These are phyloP conservation scores for Podargus strigoides DNA, from an alignment of 2,797 vertebrate genomes.

Conservation along the genomic window DNA sequence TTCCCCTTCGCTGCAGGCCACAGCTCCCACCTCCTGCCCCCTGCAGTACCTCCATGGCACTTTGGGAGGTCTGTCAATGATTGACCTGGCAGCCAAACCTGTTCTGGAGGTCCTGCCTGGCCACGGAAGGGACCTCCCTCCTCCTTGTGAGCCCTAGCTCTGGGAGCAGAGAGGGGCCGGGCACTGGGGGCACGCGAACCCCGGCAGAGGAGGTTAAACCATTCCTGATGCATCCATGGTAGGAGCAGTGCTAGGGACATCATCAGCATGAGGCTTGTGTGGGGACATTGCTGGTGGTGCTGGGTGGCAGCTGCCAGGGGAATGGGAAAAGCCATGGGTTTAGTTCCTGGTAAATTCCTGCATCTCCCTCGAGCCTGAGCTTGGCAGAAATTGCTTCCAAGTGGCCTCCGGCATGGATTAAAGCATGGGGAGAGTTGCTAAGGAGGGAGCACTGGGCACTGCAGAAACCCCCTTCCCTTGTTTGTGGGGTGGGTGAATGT, in stretches of 20 bases:
- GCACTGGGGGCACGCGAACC: rapidly evolving
- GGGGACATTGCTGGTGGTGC: background rate
- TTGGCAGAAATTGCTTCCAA: background rate
- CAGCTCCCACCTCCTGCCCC: background rate
- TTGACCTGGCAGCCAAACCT: conserved; percentile 41
- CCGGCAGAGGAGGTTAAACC: background rate
- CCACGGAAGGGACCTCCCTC: background rate
- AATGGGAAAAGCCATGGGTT: rapidly evolving
- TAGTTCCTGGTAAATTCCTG: background rate
- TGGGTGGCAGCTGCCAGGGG: background rate
- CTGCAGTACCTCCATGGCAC: rapidly evolving
- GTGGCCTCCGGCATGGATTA: background rate
- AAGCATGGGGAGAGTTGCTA: background rate
- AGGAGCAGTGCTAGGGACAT: background rate
- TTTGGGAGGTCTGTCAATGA: conserved; percentile 25
- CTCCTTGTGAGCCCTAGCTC: rapidly evolving
- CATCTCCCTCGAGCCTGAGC: background rate
- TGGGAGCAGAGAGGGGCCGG: background rate
- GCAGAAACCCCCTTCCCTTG: background rate
- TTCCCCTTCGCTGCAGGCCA: background rate
- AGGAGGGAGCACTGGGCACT: background rate
- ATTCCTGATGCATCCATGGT: background rate
- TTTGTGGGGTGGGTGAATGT: rapidly evolving
- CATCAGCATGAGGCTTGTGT: rapidly evolving
- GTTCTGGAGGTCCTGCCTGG: background rate